These are phyloP conservation scores for Xenopus petersii DNA, from an alignment of 2,797 vertebrate genomes.

Conservation along the genomic window DNA sequence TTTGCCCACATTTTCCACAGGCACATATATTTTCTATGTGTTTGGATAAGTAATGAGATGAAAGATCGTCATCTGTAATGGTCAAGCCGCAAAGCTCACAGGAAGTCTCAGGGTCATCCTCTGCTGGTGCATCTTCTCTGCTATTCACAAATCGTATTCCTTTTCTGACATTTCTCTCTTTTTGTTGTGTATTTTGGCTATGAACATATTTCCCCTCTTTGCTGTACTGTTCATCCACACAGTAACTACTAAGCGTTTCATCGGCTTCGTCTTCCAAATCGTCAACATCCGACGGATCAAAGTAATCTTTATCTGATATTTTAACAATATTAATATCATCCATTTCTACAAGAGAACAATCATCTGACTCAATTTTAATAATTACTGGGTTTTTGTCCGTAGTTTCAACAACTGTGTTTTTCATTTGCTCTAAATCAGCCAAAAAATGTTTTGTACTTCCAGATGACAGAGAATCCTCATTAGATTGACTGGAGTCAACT, in stretches of 20 bases:
- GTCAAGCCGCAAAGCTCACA: slow-evolving; percentile 89
- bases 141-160: slow-evolving; percentile 59
- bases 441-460: slow-evolving; percentile 62
- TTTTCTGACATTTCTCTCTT: slow-evolving; percentile 63
- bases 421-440: not conserved
- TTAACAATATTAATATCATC: slow-evolving; percentile 81
- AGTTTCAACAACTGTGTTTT: slow-evolving; percentile 56
- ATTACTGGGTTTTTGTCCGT: slow-evolving; percentile 72
- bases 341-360: slow-evolving; percentile 71
- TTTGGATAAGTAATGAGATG: slow-evolving; percentile 90
- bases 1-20: slow-evolving; percentile 92
- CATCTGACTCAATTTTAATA: slow-evolving; percentile 89
- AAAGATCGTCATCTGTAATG: slow-evolving; percentile 83
- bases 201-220: slow-evolving; percentile 67
- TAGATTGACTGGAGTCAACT: slow-evolving; percentile 74
- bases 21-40: slow-evolving; percentile 96
- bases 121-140: slow-evolving; percentile 59
- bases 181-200: slow-evolving; percentile 55
- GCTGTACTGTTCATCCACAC: slow-evolving; percentile 66
- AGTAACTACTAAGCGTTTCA: slow-evolving; percentile 70
- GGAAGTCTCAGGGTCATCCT: slow-evolving; percentile 63
- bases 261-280: slow-evolving; percentile 67
- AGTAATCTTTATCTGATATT: slow-evolving; percentile 73
- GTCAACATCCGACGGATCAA: slow-evolving; percentile 68
- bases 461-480: slow-evolving; percentile 61